These are phyloP conservation scores for Aphrocallistes beatrix DNA, from an alignment of 37 sponge, comb jelly and placozoan genomes.

Conservation along the genomic window DNA sequence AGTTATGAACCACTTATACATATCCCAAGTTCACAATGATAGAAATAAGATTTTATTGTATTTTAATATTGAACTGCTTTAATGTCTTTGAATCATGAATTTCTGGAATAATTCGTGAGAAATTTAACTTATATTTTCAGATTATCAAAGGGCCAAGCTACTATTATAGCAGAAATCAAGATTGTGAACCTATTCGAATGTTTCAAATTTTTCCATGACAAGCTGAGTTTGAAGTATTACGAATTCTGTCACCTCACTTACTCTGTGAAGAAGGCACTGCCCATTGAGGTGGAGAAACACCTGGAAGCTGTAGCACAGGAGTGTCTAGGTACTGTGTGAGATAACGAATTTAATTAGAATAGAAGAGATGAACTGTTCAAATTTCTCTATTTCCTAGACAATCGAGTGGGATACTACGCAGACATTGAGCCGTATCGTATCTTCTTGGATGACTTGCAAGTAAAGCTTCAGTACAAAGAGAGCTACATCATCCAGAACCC, in stretches of 20 bases:
- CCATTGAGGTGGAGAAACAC: not conserved
- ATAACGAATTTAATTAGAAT: not conserved
- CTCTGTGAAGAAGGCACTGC: not conserved
- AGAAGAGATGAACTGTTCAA: too few relatives aligned
- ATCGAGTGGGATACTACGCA: not conserved
- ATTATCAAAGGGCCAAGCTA: not conserved
- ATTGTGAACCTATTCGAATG: not conserved
- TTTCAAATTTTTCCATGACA: conserved; percentile 12
- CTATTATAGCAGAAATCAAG: not conserved
- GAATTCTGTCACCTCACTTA: not conserved
- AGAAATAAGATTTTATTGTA: too few relatives aligned
- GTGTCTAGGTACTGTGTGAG: not conserved
- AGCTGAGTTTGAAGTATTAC: not conserved
- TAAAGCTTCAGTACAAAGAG: conserved; percentile 2
- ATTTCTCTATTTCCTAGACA: too few relatives aligned
- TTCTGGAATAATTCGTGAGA: too few relatives aligned
- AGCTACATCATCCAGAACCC: not conserved
- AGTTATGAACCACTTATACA: not conserved
- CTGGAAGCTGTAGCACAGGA: not conserved
- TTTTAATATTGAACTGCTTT: not conserved
- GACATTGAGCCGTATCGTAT: not conserved
- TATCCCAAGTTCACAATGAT: too few relatives aligned
- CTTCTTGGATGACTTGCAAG: conserved; percentile 11
- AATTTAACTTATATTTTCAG: too few relatives aligned
- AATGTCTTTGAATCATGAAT: not conserved